phyloP scores from a whole-genome alignment of 2,797 vertebrate species.

The Denticeps clupeoides region DNA sequence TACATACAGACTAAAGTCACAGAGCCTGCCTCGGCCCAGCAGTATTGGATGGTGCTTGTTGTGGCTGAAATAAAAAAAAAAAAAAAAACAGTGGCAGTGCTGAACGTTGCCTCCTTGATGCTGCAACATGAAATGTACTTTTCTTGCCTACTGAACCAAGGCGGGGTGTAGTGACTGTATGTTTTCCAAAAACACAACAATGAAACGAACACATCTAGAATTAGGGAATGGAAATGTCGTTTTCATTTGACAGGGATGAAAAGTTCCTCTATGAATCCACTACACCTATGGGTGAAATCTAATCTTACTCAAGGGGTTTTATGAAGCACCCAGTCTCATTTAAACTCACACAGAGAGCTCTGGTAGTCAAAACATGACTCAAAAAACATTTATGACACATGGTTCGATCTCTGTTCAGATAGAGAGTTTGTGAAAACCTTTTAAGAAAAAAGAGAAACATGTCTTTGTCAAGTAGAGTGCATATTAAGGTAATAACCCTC shows the following conservation, averaged over 20 bases:
- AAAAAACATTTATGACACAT: too few species aligned
- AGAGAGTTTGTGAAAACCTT: too few species aligned
- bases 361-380: too few species aligned
- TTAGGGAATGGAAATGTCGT: conserved; percentile 34
- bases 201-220: conserved; percentile 61
- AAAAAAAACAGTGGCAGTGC: background rate
- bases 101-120: conserved; percentile 15
- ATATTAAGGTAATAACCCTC: too few species aligned
- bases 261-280: background rate
- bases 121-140: conserved; percentile 15
- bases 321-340: too few species aligned
- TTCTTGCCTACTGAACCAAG: background rate
- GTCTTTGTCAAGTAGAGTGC: too few species aligned
- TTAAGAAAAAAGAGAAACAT: too few species aligned
- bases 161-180: conserved; percentile 30
- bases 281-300: too few species aligned
- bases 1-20: conserved; percentile 48
- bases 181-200: conserved; percentile 51
- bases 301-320: too few species aligned
- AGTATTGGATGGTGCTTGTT: background rate
- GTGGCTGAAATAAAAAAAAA: background rate
- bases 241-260: conserved; percentile 52
- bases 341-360: too few species aligned
- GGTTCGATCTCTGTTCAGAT: too few species aligned
- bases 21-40: conserved; percentile 29